phyloP scores from a whole-genome alignment of 1,140 invertebrate genomes.

The Andricus grossulariae region DNA sequence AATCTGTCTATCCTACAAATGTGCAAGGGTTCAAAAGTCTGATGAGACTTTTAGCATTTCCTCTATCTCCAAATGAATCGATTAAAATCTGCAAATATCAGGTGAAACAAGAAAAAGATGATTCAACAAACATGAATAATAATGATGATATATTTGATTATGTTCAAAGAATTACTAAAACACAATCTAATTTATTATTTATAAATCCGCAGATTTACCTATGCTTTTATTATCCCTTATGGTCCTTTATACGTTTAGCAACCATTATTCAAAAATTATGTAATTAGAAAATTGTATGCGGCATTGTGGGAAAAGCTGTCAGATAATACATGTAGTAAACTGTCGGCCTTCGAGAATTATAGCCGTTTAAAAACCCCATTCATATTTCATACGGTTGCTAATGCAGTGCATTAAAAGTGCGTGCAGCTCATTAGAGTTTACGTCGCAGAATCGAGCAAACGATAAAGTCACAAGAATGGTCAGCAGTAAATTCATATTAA shows the following conservation, averaged over 20 bases:
- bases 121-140: background rate
- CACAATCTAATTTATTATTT: background rate
- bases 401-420: constrained; percentile 22
- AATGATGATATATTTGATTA: background rate
- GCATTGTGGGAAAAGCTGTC: background rate
- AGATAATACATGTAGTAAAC: background rate
- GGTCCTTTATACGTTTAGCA: background rate
- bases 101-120: background rate
- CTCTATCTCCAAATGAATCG: background rate
- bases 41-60: background rate
- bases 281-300: background rate
- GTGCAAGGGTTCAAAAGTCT: background rate
- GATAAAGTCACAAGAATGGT: constrained; percentile 38
- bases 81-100: background rate
- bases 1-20: no score
- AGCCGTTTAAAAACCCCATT: background rate
- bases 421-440: constrained; percentile 18
- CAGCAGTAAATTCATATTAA: constrained; percentile 44
- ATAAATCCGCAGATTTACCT: background rate
- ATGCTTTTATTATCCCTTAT: background rate
- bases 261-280: background rate
- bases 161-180: background rate
- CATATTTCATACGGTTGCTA: background rate
- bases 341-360: background rate
- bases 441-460: constrained; percentile 24